phyloP scores from a whole-genome alignment of 2,888 invertebrate species.

The Terebella lapidaria region DNA sequence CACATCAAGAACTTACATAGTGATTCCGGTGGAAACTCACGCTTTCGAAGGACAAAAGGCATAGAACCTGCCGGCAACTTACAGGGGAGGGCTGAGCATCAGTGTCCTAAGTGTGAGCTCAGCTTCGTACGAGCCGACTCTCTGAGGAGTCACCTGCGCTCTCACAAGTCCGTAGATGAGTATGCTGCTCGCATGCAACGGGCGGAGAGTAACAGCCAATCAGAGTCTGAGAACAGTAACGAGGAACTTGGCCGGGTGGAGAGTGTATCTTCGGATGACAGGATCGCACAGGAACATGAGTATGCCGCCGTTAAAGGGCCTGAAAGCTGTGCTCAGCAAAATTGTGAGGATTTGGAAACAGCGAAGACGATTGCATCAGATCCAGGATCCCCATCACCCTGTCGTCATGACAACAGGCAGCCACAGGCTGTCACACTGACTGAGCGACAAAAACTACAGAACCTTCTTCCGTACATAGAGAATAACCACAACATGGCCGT shows the following conservation, averaged over 20 bases:
- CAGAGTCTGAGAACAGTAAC: not conserved
- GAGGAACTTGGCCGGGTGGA: not conserved
- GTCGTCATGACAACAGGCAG: not conserved
- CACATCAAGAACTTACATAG: conserved; percentile 44
- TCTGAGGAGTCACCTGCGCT: conserved; percentile 51
- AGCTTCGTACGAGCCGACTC: conserved; percentile 55
- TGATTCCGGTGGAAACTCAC: not conserved
- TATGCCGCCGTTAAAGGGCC: not conserved
- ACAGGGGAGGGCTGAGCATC: conserved; percentile 21
- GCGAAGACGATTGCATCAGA: not conserved
- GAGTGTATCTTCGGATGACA: not conserved
- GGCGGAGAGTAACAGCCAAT: not conserved
- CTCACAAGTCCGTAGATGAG: conserved; percentile 34
- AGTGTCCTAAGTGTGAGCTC: conserved; percentile 47
- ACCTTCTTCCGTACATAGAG: conserved; percentile 18
- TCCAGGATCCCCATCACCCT: too few species aligned
- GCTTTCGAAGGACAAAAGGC: not conserved
- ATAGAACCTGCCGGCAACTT: not conserved
- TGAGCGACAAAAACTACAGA: not conserved
- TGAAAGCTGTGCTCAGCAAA: too few species aligned
- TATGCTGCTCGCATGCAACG: not conserved
- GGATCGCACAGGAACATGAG: not conserved
- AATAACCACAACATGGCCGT: conserved; percentile 21
- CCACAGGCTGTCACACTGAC: not conserved
- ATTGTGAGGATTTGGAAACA: not conserved